Base-by-base conservation (phyloP, 2,888 invertebrate species). In the Eupithecia vulgata region DNA sequence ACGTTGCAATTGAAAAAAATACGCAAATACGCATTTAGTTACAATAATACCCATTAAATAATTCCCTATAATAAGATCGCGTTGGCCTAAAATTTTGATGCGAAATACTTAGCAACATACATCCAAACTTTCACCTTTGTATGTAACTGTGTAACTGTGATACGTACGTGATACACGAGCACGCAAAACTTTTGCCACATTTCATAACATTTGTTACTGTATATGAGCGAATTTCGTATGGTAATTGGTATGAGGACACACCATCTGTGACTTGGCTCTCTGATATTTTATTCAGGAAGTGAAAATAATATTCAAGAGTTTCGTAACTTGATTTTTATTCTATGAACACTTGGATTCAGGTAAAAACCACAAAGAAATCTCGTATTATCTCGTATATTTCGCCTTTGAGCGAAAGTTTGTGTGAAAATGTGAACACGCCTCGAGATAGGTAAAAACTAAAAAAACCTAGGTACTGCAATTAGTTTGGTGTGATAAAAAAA, bases 191-290 rank as follows among this genome's bases (percentile, higher is more conserved):
- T 61, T 61, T 30, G 5, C 57, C 4, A 57, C 21, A 25, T 57
- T 57, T 34, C 61, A 61, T 61, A 61, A 61, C 61, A 64, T 64
- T 35, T 64, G 64, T n/a, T n/a, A n/a, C 37, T 64, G 35, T 34
- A 17, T 15, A 17, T 15, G 61, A 37, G 64, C 34, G 35, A 35
- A 37, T 64, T 64, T 37, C n/a, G 64, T 45, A 69, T 66, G 61
- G 59, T 48, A 73, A 73, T 40, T 12, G 34, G 48, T 52, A 12
- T 5, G 17, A 42, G n/a, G 64, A 34, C 37, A 48, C 48, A 34
- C 30, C 67, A 48, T 34, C 10, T 67, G 67, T 48, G 67, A 67
- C 67, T 35, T 67, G 4, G 12, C 12, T 3, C 35, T 37, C 12
- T 35, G n/a, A 37, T 64, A 64, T 64, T 37, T 64, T 64, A 64